Evolutionary conservation across 1,140 invertebrate species (phyloP), one percentile per base, ranked within the genome.

Genomic region (Cecropterus lyciades): DNA sequence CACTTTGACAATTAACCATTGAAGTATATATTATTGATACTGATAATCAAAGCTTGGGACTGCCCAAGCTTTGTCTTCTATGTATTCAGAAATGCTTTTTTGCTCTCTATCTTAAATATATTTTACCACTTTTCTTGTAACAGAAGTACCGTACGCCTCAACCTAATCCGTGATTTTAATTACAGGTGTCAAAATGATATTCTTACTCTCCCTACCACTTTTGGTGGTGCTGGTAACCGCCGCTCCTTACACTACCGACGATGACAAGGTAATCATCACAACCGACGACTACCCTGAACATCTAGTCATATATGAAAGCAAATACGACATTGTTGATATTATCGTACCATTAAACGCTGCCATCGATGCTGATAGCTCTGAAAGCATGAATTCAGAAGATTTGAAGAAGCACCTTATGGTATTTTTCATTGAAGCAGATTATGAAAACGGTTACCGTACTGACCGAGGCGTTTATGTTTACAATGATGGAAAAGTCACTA

Each of bases 301-400:
- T 11, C 53, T 81, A 9, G 51, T 75, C 3, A 73, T 82, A 43
- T 84, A 88, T 64, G 76, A 57, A 13, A 59, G 65, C 0, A 17
- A 84, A 30, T 65, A 89, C 43, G 82, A 89, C n/a, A 86, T 89
- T 9, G 75, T 87, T 9, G 83, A 79, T 0, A 52, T 89, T 3
- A 9, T 82, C 5, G 62, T 84, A 4, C 87, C 88, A 3, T 15
- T 88, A 8, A 91, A 89, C 48, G 37, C 13, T 53, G 49, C 49
- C 20, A 37, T 17, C 10, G 40, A 45, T 0, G 16, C 6, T 0
- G 14, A 42, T 11, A 64, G 11, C 24, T 52, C 15, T 24, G 62
- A 53, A 3, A 43, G 73, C 7, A 14, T 8, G 73, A 72, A 6
- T 14, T 15, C 20, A 59, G 52, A 49, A 10, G 30, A 20, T 55